Conservation (phyloP, 2,797 vertebrate species). For the Lutjanus argentimaculatus region DNA sequence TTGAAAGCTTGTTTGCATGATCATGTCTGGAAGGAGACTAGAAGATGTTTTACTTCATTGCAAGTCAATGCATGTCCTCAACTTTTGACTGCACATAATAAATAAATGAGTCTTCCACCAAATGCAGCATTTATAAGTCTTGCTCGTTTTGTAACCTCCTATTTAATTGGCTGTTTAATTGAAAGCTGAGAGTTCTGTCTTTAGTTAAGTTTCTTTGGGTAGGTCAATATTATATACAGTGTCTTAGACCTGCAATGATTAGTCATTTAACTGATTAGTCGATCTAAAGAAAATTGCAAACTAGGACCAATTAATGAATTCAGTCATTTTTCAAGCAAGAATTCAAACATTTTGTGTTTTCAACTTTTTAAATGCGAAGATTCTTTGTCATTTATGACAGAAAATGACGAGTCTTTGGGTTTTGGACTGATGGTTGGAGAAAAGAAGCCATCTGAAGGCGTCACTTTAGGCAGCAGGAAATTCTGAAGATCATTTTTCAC, state of each 20-base stretch:
- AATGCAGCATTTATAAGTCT: background rate
- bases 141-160: background rate
- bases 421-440: too few relatives aligned
- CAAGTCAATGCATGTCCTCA: background rate
- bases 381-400: too few relatives aligned
- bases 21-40: background rate
- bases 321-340: too few relatives aligned
- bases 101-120: slow-evolving; percentile 8
- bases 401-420: too few relatives aligned
- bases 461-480: too few relatives aligned
- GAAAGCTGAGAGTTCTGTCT: background rate
- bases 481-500: too few relatives aligned
- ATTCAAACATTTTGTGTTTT: too few relatives aligned
- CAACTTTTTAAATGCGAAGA: too few relatives aligned
- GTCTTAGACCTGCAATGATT: background rate
- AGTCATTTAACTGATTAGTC: too few relatives aligned
- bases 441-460: too few relatives aligned
- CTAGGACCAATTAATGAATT: too few relatives aligned
- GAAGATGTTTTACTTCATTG: background rate
- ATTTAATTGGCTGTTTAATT: background rate
- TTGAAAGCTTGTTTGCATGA: background rate
- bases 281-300: too few relatives aligned
- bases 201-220: background rate
- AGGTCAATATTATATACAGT: background rate
- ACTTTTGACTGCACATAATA: background rate